These are phyloP conservation scores for Dermolepida albohirtum DNA, from an alignment of 2,888 invertebrate genomes.

Conservation along the genomic window DNA sequence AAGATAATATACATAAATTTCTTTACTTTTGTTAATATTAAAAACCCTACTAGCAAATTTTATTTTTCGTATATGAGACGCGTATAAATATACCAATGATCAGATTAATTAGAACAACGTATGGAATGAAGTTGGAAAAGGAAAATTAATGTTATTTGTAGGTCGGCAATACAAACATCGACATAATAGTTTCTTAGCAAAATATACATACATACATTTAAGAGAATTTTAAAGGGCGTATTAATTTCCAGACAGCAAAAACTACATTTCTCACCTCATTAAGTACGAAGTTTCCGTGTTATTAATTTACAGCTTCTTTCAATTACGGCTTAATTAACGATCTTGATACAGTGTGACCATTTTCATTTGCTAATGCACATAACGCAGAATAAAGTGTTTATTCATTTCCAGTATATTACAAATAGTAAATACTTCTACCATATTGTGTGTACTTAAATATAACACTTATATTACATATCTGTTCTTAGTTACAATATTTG, in stretches of 20 bases:
- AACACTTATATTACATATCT: too few relatives aligned
- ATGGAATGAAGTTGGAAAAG: not conserved
- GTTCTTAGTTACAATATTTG: too few relatives aligned
- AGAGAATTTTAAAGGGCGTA: constrained; percentile 1
- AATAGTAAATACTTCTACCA: too few relatives aligned
- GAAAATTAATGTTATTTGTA: constrained; percentile 23
- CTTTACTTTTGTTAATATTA: too few relatives aligned
- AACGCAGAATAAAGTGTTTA: too few relatives aligned
- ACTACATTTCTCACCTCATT: constrained; percentile 36
- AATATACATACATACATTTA: not conserved
- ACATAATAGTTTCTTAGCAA: not conserved
- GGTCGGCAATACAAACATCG: constrained; percentile 7
- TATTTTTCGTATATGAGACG: too few relatives aligned
- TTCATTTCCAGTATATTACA: too few relatives aligned
- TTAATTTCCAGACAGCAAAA: constrained; percentile 28
- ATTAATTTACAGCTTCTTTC: constrained; percentile 37
- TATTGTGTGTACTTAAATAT: too few relatives aligned
- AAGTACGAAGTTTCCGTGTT: constrained; percentile 28
- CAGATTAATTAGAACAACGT: not conserved
- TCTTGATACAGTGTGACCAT: constrained; percentile 5
- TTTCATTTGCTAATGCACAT: constrained; percentile 4
- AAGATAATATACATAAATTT: too few relatives aligned
- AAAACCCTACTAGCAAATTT: too few relatives aligned
- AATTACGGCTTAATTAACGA: constrained; percentile 34
- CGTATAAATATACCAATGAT: not conserved